These are phyloP conservation scores for Pyrgus malvae DNA, from an alignment of 2,888 invertebrate genomes.

Conservation along the genomic window DNA sequence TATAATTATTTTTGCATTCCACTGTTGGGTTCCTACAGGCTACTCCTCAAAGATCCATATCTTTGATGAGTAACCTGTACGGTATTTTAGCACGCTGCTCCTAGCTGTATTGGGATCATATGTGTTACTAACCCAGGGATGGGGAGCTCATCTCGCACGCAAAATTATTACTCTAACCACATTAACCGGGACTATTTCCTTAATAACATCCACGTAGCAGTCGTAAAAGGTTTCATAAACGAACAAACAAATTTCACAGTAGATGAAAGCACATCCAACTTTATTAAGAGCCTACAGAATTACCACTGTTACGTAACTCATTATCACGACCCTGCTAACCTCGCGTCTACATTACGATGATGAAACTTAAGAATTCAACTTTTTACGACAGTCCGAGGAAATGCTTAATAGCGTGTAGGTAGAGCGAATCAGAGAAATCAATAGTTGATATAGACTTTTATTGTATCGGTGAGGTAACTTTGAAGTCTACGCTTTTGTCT, in stretches of 20 bases:
- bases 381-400: conserved; percentile 4
- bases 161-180: no score
- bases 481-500: not conserved
- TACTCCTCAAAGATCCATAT: no score
- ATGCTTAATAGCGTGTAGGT: conserved; percentile 11
- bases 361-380: conserved; percentile 10
- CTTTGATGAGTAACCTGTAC: no score
- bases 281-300: not conserved
- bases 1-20: no score
- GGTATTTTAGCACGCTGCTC: no score
- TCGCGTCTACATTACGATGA: conserved; percentile 8
- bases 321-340: conserved; percentile 17
- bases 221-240: no score
- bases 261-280: conserved; percentile 3
- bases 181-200: no score
- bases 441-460: not conserved
- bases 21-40: no score
- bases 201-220: no score
- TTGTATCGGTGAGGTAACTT: not conserved
- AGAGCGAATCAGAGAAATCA: conserved; percentile 4
- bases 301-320: conserved; percentile 11
- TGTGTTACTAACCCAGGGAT: no score
- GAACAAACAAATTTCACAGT: not conserved
- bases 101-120: no score
- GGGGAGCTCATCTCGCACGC: no score